Evolutionary conservation across 2,888 invertebrate species (phyloP).

Genomic region (Tolmerus cingulatus): DNA sequence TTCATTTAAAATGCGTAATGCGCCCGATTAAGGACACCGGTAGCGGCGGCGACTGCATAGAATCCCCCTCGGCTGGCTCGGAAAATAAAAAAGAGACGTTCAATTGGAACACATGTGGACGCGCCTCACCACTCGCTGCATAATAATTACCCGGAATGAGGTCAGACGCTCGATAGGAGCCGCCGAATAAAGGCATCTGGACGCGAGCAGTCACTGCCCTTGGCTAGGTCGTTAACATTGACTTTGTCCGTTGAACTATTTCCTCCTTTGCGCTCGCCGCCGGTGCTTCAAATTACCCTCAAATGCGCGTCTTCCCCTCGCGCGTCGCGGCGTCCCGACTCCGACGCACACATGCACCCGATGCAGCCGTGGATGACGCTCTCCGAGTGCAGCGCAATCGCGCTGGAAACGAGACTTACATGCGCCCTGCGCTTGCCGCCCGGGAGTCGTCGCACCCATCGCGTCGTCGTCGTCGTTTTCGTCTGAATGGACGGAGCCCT

Average conservation of each 20-base stretch:
- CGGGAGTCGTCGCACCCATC: not conserved
- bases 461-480: not conserved
- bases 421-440: not conserved
- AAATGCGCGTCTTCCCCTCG: not conserved
- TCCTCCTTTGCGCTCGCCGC: not conserved
- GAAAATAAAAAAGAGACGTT: not conserved
- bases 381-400: not conserved
- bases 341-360: not conserved
- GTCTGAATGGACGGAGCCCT: not conserved
- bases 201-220: conserved; percentile 57
- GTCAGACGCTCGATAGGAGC: conserved; percentile 1
- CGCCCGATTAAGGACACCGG: not conserved
- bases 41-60: not conserved
- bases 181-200: not conserved
- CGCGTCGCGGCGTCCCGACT: not conserved
- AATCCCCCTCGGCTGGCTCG: not conserved
- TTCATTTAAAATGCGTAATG: not conserved
- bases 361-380: not conserved
- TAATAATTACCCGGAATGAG: conserved; percentile 11
- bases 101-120: not conserved
- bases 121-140: not conserved
- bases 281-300: not conserved
- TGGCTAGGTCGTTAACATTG: conserved; percentile 61
- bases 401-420: not conserved
- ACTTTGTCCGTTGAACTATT: conserved; percentile 35